Evolutionary conservation across 35 echinoderm and acorn worm genomes (phyloP), one percentile per base, ranked within the genome.

Genomic region (Ophiothrix spiculata): DNA sequence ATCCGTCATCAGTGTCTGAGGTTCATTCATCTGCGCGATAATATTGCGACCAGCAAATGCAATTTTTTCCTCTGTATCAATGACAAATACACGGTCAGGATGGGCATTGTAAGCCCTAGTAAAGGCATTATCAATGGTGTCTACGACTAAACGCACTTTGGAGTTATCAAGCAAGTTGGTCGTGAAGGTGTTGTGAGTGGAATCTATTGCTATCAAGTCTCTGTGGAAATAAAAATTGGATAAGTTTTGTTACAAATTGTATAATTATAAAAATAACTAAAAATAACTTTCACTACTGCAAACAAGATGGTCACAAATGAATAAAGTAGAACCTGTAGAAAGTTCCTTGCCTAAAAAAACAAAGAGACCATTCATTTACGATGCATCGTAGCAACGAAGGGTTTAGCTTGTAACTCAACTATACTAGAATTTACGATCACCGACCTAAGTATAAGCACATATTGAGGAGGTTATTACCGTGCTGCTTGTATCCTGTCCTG

Each of bases 51-150:
- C 45, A 54, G 21, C 8, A 54, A 11, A 54, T 8, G 45, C 45
- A 54, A 54, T 21, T 21, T 54, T 54, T n/a, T 54, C 45, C 45
- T 69, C 60, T 10, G 60, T 25, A n/a, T 25, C 60, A 69, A 69
- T 25, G 23, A 69, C 21, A n/a, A n/a, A n/a, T 17, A 90, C 75
- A 0, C 88, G 64, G 41, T 90, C 88, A 8, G 88, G 88, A 39
- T 49, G 42, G 4, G 80, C 74, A 33, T 82, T 76, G 88, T 84
- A 90, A 39, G 42, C 25, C 33, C 33, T 16, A 12, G 69, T 40
- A 45, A 90, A 90, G 0, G 36, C 17, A 36, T 90, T 90, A 32
- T 83, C 74, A 80, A 90, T 90, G 23, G 73, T 90, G 45, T 90
- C 88, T 3, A 41, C 31, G 1, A 90, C 81, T 14, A 90, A 39